Percentiles rank a stretch among this genome's conserved stretches.
These are phyloP conservation scores for Otolemur garnettii DNA, from an alignment of 2,113 vertebrate genomes.

Conservation along the genomic window DNA sequence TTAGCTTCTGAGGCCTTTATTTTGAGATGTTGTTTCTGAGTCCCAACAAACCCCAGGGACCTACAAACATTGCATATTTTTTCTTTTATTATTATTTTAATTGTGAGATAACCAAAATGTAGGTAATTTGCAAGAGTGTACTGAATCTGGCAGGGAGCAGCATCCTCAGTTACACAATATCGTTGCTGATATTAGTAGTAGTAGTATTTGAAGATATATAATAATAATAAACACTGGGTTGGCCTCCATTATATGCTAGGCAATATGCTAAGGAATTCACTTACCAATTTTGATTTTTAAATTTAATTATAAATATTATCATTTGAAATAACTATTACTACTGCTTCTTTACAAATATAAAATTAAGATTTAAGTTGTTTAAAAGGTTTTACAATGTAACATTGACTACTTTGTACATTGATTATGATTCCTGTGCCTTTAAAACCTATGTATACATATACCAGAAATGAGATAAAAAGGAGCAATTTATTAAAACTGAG, in stretches of 20 bases:
- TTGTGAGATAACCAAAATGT: neutral
- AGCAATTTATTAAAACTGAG: neutral
- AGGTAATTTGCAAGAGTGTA: neutral
- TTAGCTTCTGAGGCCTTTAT: neutral
- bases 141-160: neutral
- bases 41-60: neutral
- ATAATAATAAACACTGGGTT: neutral
- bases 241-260: neutral
- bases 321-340: neutral
- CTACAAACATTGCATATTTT: neutral
- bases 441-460: no score
- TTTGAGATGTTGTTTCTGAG: neutral
- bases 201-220: neutral
- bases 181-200: neutral
- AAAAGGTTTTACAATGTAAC: neutral
- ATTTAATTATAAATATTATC: constrained; percentile 10
- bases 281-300: neutral
- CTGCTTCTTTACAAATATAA: neutral
- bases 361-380: neutral
- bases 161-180: neutral
- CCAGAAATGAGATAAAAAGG: neutral
- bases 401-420: neutral
- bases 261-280: neutral
- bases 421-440: neutral
- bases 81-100: neutral